These are phyloP conservation scores for Dipodomys spectabilis DNA, from an alignment of 2,113 vertebrate species.

Conservation along the genomic window DNA sequence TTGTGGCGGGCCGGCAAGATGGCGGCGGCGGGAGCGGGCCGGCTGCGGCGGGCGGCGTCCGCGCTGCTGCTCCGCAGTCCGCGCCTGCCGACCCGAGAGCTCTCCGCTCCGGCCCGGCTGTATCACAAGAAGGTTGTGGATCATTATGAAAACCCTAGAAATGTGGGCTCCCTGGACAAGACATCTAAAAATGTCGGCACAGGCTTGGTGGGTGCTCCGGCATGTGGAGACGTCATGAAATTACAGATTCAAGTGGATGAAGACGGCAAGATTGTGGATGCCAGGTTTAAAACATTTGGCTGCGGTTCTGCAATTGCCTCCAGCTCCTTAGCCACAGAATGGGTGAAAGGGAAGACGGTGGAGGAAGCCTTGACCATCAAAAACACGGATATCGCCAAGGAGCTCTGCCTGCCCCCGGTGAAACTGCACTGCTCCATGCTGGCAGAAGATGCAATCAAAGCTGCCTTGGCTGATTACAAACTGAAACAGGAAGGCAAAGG, in stretches of 20 bases:
- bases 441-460: conserved; percentile 97
- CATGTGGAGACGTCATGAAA: conserved; percentile 99
- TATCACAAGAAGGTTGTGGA: conserved; percentile 94
- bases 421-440: conserved; percentile 99
- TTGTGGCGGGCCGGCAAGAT: conserved; percentile 74
- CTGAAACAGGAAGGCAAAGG: conserved; percentile 90
- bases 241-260: conserved; percentile 95
- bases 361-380: conserved; percentile 95
- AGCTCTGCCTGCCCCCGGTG: conserved; percentile 96
- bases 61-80: conserved; percentile 54
- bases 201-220: conserved; percentile 96
- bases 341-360: conserved; percentile 99
- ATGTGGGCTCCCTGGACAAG: conserved; percentile 95
- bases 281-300: conserved; percentile 96
- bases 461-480: conserved; percentile 95
- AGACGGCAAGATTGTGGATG: conserved; percentile 93
- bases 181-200: conserved; percentile 95
- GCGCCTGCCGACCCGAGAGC: conserved; percentile 62
- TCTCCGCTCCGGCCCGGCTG: conserved; percentile 69
- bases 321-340: conserved; percentile 95
- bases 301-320: conserved; percentile 97
- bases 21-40: conserved; percentile 57
- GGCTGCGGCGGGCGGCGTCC: conserved; percentile 33
- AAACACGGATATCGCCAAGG: conserved; percentile 98
- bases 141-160: conserved; percentile 98